Evolutionary conservation across 2,888 invertebrate genomes (phyloP), one percentile per base, ranked within the genome.

Genomic region (Eulithis prunata): DNA sequence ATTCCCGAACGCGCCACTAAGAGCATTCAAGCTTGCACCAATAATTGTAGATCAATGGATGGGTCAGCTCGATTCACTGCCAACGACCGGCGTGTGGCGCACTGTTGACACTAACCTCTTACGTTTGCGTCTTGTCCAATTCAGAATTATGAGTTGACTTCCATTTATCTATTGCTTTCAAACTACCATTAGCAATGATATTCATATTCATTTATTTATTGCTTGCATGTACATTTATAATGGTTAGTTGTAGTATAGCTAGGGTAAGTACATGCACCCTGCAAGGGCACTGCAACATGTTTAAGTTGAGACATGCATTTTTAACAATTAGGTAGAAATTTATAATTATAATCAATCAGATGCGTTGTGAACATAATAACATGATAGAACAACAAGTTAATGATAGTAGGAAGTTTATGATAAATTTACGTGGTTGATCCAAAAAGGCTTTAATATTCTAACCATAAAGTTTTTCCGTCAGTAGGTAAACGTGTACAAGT

Each of bases 11-110:
- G 66, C 55, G 36, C 66, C 57, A 45, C 57, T 58, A 66, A 54
- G 62, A 72, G 66, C 75, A 74, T 75, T 77, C 69, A 57, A 57
- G 77, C 80, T 75, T 75, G 75, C 71, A 76, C 78, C 77, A 78
- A 81, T 83, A 82, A 85, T 85, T 84, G 79, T 81, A 80, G 79
- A 82, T 84, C 81, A 84, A 83, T 82, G 81, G 78, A 76, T 75
- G 74, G 80, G 78, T 78, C 76, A 75, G 75, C 71, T 72, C 56
- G 76, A 82, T 82, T 74, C 76, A 84, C 84, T 85, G 85, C 84
- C 81, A 76, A 77, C 71, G 65, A 65, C 65, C 68, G 69, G 69
- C 61, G 69, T 64, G 70, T 75, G 68, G 64, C 64, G 62, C 69
- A 71, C 57, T 80, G 82, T 84, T 81, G 78, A 83, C 78, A 78